Percentiles rank a stretch among this genome's conserved stretches.
Conservation (phyloP, 2,888 invertebrate genomes). For the Carabus problematicus region DNA sequence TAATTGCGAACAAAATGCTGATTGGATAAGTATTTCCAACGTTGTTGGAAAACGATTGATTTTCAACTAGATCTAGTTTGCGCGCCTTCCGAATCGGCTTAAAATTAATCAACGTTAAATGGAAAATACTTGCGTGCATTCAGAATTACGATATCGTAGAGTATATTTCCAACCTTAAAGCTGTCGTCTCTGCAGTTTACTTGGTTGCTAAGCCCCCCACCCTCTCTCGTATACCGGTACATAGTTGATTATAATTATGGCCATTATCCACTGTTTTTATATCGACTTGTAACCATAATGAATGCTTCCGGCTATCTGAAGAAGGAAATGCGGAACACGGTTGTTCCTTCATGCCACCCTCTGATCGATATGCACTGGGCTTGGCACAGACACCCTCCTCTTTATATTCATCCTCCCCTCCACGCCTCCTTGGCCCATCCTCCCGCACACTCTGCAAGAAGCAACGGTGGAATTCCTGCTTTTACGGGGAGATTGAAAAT, state of each 20-base stretch:
- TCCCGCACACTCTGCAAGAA: too few relatives aligned
- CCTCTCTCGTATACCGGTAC: not conserved
- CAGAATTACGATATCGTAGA: too few relatives aligned
- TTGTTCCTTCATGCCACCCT: not conserved
- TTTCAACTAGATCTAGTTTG: not conserved
- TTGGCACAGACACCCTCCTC: not conserved
- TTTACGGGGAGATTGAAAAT: too few relatives aligned
- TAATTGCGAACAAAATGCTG: constrained; percentile 38
- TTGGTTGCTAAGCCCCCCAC: not conserved
- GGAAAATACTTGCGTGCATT: too few relatives aligned
- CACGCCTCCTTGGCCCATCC: too few relatives aligned
- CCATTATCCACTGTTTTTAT: constrained; percentile 12
- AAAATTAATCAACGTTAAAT: too few relatives aligned
- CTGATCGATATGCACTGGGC: constrained; percentile 15
- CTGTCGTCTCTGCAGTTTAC: too few relatives aligned
- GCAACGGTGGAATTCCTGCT: too few relatives aligned
- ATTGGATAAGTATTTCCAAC: constrained; percentile 32
- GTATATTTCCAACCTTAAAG: too few relatives aligned
- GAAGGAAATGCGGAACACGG: not conserved
- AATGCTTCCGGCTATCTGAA: constrained; percentile 12
- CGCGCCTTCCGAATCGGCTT: too few relatives aligned
- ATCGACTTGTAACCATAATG: constrained; percentile 16
- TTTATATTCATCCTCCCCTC: not conserved
- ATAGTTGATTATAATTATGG: constrained; percentile 17
- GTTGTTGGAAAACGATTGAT: constrained; percentile 4